Percentiles rank a stretch among this genome's conserved stretches.
phyloP scores from a whole-genome alignment of 2,888 invertebrate species.

The Cylloceria caligata region DNA sequence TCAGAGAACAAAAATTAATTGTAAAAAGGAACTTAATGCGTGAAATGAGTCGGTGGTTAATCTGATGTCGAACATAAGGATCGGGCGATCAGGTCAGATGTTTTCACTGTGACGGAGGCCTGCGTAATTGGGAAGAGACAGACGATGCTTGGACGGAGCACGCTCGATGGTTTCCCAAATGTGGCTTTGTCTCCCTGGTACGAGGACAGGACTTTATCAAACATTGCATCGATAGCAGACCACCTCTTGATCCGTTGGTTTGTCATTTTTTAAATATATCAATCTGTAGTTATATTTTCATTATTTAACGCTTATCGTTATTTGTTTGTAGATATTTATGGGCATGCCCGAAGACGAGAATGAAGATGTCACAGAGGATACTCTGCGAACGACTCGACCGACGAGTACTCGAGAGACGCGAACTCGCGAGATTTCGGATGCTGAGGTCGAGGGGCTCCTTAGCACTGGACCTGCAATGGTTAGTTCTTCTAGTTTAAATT shows the following conservation, averaged over 20 bases:
- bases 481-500: constrained; percentile 58
- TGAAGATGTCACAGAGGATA: constrained; percentile 65
- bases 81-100: constrained; percentile 93
- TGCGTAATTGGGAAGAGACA: constrained; percentile 94
- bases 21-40: too few relatives aligned
- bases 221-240: constrained; percentile 79
- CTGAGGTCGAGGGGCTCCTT: constrained; percentile 80
- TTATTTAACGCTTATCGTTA: background rate
- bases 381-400: constrained; percentile 69
- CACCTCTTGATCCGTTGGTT: constrained; percentile 78
- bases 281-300: constrained; percentile 10
- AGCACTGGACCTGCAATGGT: constrained; percentile 79
- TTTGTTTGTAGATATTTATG: constrained; percentile 72
- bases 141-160: constrained; percentile 98
- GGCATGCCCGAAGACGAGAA: constrained; percentile 72
- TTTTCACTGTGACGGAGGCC: constrained; percentile 97
- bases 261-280: constrained; percentile 16
- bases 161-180: constrained; percentile 96
- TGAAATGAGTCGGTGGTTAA: background rate
- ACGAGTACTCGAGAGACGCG: constrained; percentile 61
- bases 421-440: constrained; percentile 75
- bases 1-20: constrained; percentile 74
- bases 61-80: constrained; percentile 79
- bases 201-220: constrained; percentile 93
- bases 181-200: constrained; percentile 92